phyloP scores from a whole-genome alignment of 2,797 vertebrate genomes.

The Anas bahamensis region DNA sequence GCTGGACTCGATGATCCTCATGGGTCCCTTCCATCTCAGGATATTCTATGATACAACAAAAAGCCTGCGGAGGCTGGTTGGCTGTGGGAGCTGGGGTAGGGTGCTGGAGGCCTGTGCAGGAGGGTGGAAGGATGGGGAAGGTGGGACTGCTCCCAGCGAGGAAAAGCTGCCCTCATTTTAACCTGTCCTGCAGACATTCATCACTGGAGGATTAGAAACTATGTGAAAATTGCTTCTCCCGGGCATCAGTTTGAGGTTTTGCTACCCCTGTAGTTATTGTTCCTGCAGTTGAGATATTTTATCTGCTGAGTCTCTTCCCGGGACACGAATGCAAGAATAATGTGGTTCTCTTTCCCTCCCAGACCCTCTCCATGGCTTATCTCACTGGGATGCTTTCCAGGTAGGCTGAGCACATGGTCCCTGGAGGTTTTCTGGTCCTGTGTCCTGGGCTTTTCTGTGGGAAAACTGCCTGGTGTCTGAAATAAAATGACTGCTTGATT shows the following conservation, averaged over 20 bases:
- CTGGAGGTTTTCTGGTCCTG: not conserved
- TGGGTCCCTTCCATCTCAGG: too few relatives aligned
- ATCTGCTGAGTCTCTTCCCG: not conserved
- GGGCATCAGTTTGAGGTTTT: not conserved
- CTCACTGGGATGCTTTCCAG: constrained; percentile 95
- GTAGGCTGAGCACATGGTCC: constrained; percentile 70
- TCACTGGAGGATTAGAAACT: not conserved
- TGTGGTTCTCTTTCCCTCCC: not conserved
- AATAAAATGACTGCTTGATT: not conserved
- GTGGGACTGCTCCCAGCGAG: not conserved
- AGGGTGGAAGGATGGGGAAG: not conserved
- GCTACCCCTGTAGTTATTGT: not conserved
- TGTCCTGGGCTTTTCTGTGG: not conserved
- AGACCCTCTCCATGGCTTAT: constrained; percentile 95
- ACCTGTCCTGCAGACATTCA: not conserved
- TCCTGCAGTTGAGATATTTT: not conserved
- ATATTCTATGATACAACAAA: not conserved
- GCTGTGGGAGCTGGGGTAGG: not conserved
- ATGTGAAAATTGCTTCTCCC: not conserved
- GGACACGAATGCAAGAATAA: not conserved
- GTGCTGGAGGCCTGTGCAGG: not conserved
- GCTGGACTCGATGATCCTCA: too few relatives aligned
- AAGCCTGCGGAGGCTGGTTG: accelerated
- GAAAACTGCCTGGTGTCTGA: not conserved
- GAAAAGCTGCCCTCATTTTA: not conserved